Percentiles rank a stretch among this genome's conserved stretches.
These are phyloP conservation scores for Varanus salvator DNA, from an alignment of 2,113 vertebrate species.

Conservation along the genomic window DNA sequence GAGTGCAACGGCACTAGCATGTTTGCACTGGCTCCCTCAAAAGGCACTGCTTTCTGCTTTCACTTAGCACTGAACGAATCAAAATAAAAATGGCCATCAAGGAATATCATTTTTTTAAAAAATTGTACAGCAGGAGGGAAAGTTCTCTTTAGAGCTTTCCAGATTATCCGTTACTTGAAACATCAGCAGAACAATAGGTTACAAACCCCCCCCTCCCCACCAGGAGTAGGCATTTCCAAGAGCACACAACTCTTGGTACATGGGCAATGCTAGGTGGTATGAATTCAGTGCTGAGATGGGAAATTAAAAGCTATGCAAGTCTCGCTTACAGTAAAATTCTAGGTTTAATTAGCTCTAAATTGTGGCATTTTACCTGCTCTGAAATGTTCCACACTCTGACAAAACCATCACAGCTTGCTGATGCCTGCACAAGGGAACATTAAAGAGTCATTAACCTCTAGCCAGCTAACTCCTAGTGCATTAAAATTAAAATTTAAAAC, in stretches of 20 bases:
- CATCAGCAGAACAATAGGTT: neutral
- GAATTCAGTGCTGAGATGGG: neutral
- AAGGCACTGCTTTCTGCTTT: neutral
- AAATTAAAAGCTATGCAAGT: neutral
- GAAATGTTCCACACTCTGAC: conserved; percentile 91
- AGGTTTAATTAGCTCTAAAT: neutral
- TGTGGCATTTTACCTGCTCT: conserved; percentile 83
- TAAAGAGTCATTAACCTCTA: conserved; percentile 3
- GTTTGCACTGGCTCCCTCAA: neutral
- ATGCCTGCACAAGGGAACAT: conserved; percentile 79
- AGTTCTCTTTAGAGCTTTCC: neutral
- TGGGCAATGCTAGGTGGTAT: neutral
- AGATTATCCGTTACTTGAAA: neutral
- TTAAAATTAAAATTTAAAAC: neutral
- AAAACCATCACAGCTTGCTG: conserved; percentile 93
- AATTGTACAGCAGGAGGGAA: neutral
- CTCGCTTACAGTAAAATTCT: neutral
- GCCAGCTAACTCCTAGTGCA: conserved; percentile 2
- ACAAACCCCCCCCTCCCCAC: neutral
- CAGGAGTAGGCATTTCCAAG: neutral
- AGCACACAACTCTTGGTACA: neutral
- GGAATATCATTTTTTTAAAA: neutral
- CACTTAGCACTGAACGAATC: neutral
- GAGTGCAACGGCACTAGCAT: too few species aligned
- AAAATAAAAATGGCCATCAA: neutral